Percentiles rank a stretch among this genome's conserved stretches.
phyloP scores from a whole-genome alignment of 2,113 vertebrate species.

The Muntiacus reevesi region DNA sequence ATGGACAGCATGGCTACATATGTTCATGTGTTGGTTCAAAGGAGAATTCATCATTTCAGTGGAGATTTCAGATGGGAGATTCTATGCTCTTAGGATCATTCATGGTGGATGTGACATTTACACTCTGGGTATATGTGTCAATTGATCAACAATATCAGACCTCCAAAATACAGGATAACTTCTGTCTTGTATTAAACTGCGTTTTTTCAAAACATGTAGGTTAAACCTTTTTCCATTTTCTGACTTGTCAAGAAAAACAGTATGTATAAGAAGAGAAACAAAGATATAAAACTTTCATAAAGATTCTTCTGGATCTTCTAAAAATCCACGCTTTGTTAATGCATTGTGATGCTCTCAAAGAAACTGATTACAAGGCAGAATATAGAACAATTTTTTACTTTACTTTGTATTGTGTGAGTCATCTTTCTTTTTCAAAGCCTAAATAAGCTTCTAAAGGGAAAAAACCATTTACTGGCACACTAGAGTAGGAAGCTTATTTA shows the following conservation, averaged over 20 bases:
- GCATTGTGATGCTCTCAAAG: not conserved
- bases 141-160: not conserved
- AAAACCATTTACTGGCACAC: not conserved
- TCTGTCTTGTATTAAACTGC: not conserved
- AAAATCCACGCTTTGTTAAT: not conserved
- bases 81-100: not conserved
- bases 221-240: not conserved
- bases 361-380: not conserved
- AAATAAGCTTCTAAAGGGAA: not conserved
- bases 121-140: not conserved
- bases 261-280: not conserved
- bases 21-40: not conserved
- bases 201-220: not conserved
- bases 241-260: not conserved
- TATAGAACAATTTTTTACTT: not conserved
- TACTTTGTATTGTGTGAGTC: not conserved
- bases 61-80: not conserved
- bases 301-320: not conserved
- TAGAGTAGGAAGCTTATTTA: not conserved
- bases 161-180: not conserved
- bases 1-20: fast-evolving
- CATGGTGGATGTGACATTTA: not conserved
- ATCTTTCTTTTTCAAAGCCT: not conserved
- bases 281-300: not conserved
- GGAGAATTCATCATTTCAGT: too few relatives aligned